Conservation (phyloP, 2,888 invertebrate species). For the Kryphioiulus occultus region DNA sequence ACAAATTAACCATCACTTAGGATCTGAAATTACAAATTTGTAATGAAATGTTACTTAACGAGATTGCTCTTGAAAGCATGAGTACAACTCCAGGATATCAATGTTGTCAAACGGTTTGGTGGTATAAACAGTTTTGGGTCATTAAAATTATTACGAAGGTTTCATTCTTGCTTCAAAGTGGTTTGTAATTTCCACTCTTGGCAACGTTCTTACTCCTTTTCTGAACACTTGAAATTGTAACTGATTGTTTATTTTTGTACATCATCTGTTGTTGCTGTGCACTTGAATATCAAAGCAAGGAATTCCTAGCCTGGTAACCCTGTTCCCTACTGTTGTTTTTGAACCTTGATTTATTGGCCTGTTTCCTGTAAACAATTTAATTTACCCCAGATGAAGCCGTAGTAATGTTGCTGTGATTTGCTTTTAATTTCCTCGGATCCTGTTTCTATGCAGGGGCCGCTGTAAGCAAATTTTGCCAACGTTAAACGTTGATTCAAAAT, state of each 20-base stretch:
- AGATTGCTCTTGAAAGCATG: background rate
- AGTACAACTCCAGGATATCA: too few relatives aligned
- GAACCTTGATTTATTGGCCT: background rate
- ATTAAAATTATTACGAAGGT: too few relatives aligned
- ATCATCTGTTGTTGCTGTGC: background rate
- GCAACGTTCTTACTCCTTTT: too few relatives aligned
- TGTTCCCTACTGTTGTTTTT: background rate
- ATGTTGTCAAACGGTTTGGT: too few relatives aligned
- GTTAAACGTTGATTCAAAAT: background rate
- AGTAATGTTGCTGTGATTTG: background rate
- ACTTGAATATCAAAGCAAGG: background rate
- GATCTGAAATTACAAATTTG: background rate
- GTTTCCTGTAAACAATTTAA: conserved; percentile 1
- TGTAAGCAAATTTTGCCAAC: background rate
- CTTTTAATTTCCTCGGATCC: background rate
- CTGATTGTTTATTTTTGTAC: background rate
- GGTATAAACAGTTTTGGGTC: too few relatives aligned
- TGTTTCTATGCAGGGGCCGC: background rate
- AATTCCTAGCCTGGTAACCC: background rate
- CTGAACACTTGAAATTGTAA: background rate
- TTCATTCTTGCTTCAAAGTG: too few relatives aligned
- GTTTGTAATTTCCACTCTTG: too few relatives aligned
- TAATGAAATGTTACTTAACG: background rate
- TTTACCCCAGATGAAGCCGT: background rate
- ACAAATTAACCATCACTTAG: background rate